phyloP scores from a whole-genome alignment of 2,888 invertebrate species.

The Miltochrista miniata region DNA sequence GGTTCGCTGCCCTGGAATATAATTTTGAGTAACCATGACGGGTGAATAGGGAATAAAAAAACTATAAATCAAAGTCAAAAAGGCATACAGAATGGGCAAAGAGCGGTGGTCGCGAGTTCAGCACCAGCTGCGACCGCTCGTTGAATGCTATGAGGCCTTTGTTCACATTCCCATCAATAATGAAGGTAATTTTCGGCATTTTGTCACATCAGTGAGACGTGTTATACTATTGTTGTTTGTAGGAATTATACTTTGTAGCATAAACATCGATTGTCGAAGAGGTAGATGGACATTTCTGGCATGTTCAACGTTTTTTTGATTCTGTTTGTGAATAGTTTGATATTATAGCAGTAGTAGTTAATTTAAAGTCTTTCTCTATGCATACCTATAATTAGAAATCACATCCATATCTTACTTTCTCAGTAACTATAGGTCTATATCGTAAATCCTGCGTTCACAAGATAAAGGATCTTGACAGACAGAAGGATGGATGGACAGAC shows the following conservation, averaged over 20 bases:
- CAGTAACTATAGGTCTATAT: no score
- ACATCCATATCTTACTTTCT: no score
- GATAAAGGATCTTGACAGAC: no score
- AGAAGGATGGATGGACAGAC: no score
- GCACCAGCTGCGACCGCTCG: slow-evolving; percentile 65
- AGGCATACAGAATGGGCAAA: slow-evolving; percentile 80
- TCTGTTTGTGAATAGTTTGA: neutral
- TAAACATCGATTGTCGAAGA: slow-evolving; percentile 13
- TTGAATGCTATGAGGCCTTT: slow-evolving; percentile 60
- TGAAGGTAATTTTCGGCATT: slow-evolving; percentile 80
- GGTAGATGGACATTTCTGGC: slow-evolving; percentile 2
- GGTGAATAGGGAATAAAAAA: slow-evolving; percentile 82
- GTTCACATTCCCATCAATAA: slow-evolving; percentile 78
- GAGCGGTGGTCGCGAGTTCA: slow-evolving; percentile 70
- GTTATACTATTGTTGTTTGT: slow-evolving; percentile 71
- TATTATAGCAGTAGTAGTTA: no score
- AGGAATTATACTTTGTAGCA: slow-evolving; percentile 42
- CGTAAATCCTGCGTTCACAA: no score
- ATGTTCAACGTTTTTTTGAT: neutral
- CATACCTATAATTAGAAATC: no score
- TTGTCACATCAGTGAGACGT: slow-evolving; percentile 79
- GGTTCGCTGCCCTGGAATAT: slow-evolving; percentile 52
- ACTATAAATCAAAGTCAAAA: slow-evolving; percentile 84
- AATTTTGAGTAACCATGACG: slow-evolving; percentile 77
- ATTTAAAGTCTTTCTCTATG: no score